Evolutionary conservation across 2,888 invertebrate genomes (phyloP).

Genomic region (Dynastes hyllus): DNA sequence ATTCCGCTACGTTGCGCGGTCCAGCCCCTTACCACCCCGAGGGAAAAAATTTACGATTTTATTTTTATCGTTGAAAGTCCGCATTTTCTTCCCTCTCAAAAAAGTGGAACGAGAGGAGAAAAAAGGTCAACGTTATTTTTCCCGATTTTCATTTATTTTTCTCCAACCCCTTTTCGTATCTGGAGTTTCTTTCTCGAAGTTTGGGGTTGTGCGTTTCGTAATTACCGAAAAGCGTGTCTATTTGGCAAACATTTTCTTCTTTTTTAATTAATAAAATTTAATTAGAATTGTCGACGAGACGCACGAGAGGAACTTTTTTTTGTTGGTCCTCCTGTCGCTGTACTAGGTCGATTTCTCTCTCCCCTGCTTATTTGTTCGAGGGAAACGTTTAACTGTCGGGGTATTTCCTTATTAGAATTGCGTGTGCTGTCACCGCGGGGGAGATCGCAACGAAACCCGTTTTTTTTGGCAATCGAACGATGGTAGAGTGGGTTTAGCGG

Average conservation of each 20-base stretch:
- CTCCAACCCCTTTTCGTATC: neutral
- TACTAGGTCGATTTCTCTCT: conserved; percentile 17
- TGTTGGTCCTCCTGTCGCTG: neutral
- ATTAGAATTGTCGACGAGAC: conserved; percentile 37
- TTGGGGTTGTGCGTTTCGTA: neutral
- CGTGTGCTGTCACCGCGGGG: conserved; percentile 54
- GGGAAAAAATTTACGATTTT: conserved; percentile 36
- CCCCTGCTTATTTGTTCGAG: conserved; percentile 52
- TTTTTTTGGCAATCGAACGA: neutral
- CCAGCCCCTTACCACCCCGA: neutral
- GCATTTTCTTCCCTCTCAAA: conserved; percentile 11
- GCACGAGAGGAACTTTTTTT: conserved; percentile 33
- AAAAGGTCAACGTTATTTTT: conserved; percentile 47
- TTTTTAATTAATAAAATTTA: conserved; percentile 51
- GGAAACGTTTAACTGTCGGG: conserved; percentile 57
- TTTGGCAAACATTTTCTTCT: conserved; percentile 47
- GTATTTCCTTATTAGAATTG: conserved; percentile 60
- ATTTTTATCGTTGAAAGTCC: conserved; percentile 25
- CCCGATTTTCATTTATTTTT: conserved; percentile 42
- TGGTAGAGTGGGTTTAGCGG: conserved; percentile 20
- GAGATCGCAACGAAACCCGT: conserved; percentile 2
- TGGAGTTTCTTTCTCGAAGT: neutral
- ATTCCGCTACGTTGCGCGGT: conserved; percentile 7
- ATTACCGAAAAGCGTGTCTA: conserved; percentile 45
- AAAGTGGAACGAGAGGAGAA: conserved; percentile 12